Evolutionary conservation across 1,140 invertebrate species (phyloP).

Genomic region (Meloidogyne exigua): DNA sequence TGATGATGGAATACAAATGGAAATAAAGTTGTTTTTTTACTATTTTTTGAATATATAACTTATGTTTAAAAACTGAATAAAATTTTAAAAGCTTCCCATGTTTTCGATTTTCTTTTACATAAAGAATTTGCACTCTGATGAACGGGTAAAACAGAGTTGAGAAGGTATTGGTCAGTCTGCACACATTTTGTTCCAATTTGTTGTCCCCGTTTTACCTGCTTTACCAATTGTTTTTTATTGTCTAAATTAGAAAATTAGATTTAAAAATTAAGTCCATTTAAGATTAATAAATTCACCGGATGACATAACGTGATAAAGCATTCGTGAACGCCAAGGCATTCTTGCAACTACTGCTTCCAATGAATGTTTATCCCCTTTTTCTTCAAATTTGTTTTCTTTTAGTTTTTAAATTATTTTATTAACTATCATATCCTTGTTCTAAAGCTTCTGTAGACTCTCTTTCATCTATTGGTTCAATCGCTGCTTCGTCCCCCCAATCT

Average conservation of each 20-base stretch:
- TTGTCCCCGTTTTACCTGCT: conserved; percentile 42
- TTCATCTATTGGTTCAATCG: conserved; percentile 39
- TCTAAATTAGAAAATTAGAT: background rate
- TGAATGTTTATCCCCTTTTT: conserved; percentile 5
- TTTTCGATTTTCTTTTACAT: conserved; percentile 24
- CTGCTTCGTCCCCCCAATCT: background rate
- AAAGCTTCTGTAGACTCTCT: conserved; percentile 17
- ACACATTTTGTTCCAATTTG: conserved; percentile 36
- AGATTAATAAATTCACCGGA: conserved; percentile 14
- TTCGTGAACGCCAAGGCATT: conserved; percentile 45
- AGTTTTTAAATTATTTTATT: background rate
- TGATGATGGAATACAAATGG: no score
- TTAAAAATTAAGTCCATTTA: background rate
- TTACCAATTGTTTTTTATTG: conserved; percentile 34
- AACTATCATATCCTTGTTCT: conserved; percentile 6
- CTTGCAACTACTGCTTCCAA: conserved; percentile 42
- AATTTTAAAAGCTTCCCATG: no score
- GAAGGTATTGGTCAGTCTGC: conserved; percentile 43
- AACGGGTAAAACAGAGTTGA: conserved; percentile 21
- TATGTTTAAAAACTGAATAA: no score
- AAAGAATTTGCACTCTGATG: conserved; percentile 44
- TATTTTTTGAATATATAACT: no score
- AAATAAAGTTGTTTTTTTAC: no score
- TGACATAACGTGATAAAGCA: conserved; percentile 51
- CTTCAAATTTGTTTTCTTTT: conserved; percentile 13